A percentile compares a stretch with the other conserved stretches of the same genome.
These are phyloP conservation scores for Pyrrhia umbra DNA, from an alignment of 2,888 invertebrate genomes.

Conservation along the genomic window DNA sequence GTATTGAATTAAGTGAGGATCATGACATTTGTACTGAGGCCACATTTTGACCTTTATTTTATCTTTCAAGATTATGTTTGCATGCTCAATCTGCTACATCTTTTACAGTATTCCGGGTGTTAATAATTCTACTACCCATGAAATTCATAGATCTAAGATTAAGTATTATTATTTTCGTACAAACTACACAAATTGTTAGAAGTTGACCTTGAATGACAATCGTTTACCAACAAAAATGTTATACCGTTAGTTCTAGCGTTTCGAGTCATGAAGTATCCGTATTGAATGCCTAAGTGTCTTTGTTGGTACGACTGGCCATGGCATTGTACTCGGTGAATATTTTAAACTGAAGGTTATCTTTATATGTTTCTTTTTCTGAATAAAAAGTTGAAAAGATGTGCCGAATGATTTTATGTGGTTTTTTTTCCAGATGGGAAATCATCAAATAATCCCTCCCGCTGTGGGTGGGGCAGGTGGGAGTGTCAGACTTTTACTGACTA, in stretches of 20 bases:
- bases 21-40: background rate
- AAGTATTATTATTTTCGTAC: background rate
- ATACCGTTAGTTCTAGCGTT: conserved; percentile 30
- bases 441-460: no score
- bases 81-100: background rate
- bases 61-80: background rate
- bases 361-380: no score
- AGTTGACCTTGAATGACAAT: conserved; percentile 30
- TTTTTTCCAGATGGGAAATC: no score
- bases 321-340: conserved; percentile 18
- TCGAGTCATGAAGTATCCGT: background rate
- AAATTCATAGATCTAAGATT: background rate
- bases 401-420: no score
- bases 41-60: background rate
- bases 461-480: no score
- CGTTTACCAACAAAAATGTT: conserved; percentile 2
- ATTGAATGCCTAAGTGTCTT: conserved; percentile 21
- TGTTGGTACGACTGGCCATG: conserved; percentile 5
- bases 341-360: no score
- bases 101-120: background rate
- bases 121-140: background rate
- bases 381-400: no score
- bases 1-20: background rate
- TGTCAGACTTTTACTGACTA: no score
- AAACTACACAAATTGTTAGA: conserved; percentile 4